Conservation (phyloP, 2,888 invertebrate species). For the Tridacna gigas region DNA sequence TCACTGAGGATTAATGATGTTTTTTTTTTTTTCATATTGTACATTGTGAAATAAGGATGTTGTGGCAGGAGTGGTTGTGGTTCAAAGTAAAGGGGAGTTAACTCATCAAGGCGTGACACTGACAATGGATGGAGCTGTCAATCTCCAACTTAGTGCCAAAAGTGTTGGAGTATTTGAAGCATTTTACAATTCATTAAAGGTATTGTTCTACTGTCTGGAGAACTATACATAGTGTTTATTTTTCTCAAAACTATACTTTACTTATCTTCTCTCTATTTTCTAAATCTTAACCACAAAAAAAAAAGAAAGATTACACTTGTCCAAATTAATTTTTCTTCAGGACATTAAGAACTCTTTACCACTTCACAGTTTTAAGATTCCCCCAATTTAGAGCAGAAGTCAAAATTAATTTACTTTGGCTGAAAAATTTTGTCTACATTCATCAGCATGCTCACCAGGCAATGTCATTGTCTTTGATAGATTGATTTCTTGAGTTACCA, state of each 20-base stretch:
- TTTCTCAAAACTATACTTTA: background rate
- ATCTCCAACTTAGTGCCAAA: slow-evolving; percentile 95
- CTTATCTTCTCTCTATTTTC: no score
- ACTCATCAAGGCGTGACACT: slow-evolving; percentile 97
- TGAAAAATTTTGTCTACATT: no score
- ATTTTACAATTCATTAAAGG: slow-evolving; percentile 97
- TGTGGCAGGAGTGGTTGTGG: slow-evolving; percentile 92
- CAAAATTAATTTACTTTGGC: no score
- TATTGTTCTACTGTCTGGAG: slow-evolving; percentile 80
- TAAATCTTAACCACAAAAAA: no score
- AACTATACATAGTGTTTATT: background rate
- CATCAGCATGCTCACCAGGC: no score
- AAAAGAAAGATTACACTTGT: no score
- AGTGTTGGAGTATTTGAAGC: slow-evolving; percentile 97
- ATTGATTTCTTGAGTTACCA: no score
- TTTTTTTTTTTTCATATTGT: background rate
- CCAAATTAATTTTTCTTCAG: no score
- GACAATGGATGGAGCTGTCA: slow-evolving; percentile 94
- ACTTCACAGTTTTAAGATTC: no score
- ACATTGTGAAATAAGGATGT: slow-evolving; percentile 89
- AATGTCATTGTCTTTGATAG: no score
- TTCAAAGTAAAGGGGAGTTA: slow-evolving; percentile 91
- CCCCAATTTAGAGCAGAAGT: no score
- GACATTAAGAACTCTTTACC: no score
- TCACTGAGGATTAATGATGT: background rate